A percentile compares a stretch with the other conserved stretches of the same genome.
phyloP scores from a whole-genome alignment of 2,888 invertebrate species.

The Embidobia sp. region DNA sequence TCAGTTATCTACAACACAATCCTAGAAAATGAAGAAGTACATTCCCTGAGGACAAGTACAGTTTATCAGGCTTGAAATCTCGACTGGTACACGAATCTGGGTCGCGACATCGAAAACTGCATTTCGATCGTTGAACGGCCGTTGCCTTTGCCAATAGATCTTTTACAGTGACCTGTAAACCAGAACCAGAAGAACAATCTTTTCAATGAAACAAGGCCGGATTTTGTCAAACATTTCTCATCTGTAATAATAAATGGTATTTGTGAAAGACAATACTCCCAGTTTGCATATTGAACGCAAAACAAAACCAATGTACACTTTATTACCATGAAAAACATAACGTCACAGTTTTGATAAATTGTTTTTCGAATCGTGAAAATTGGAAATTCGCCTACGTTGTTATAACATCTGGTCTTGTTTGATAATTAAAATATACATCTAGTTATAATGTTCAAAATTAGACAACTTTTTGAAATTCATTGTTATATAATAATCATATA shows the following conservation, averaged over 20 bases:
- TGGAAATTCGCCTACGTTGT: too few relatives aligned
- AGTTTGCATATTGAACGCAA: not conserved
- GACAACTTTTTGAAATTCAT: too few relatives aligned
- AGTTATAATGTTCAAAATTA: too few relatives aligned
- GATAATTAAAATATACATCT: too few relatives aligned
- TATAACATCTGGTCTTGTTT: too few relatives aligned
- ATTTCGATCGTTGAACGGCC: constrained; percentile 69
- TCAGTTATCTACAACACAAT: constrained; percentile 13
- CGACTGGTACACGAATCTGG: constrained; percentile 63
- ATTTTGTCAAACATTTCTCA: constrained; percentile 29
- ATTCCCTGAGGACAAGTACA: constrained; percentile 43
- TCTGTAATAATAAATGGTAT: constrained; percentile 2
- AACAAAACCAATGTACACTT: too few relatives aligned
- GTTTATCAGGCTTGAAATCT: constrained; percentile 60
- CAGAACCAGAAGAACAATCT: constrained; percentile 40
- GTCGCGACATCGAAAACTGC: constrained; percentile 73
- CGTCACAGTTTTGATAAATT: too few relatives aligned
- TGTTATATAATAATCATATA: too few relatives aligned
- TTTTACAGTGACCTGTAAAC: constrained; percentile 69
- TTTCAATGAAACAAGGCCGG: constrained; percentile 34
- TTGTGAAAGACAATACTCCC: constrained; percentile 1
- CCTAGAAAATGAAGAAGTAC: constrained; percentile 51
- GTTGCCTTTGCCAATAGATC: constrained; percentile 64
- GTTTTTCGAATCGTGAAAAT: too few relatives aligned
- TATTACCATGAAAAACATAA: too few relatives aligned